phyloP scores from a whole-genome alignment of 2,113 vertebrate species.

The Misgurnus anguillicaudatus region DNA sequence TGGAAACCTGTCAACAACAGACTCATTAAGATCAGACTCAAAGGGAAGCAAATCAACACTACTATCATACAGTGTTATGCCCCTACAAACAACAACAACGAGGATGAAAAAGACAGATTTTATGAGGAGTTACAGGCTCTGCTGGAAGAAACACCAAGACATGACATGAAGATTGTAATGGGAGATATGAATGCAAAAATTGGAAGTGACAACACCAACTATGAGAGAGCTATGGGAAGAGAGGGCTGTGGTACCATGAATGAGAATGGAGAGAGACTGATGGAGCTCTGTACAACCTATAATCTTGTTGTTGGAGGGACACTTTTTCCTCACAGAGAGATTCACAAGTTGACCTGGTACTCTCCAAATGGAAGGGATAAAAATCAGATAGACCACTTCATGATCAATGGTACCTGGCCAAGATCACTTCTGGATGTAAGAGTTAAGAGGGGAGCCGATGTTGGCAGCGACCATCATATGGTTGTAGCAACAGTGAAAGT shows the following conservation, averaged over 20 bases:
- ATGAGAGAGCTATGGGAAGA: neutral
- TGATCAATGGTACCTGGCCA: conserved; percentile 27
- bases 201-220: neutral
- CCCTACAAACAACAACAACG: no score
- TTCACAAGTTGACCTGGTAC: conserved; percentile 21
- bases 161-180: no score
- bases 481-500: neutral
- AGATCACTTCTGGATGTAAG: neutral
- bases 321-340: conserved; percentile 14
- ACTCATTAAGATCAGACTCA: no score
- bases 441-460: conserved; percentile 10
- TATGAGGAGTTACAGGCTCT: no score
- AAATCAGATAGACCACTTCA: conserved; percentile 28
- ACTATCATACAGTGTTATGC: no score
- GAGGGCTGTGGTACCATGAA: conserved; percentile 24
- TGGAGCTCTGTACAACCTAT: conserved; percentile 8
- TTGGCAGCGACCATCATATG: neutral
- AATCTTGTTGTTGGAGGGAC: conserved; percentile 5
- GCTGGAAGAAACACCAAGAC: no score
- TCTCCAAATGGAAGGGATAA: no score
- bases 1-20: no score
- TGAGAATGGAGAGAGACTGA: conserved; percentile 27
- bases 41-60: no score
- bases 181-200: conserved; percentile 37
- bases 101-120: no score